Base-by-base conservation (phyloP, 2,888 invertebrate genomes). In the Priocnemis perturbator region DNA sequence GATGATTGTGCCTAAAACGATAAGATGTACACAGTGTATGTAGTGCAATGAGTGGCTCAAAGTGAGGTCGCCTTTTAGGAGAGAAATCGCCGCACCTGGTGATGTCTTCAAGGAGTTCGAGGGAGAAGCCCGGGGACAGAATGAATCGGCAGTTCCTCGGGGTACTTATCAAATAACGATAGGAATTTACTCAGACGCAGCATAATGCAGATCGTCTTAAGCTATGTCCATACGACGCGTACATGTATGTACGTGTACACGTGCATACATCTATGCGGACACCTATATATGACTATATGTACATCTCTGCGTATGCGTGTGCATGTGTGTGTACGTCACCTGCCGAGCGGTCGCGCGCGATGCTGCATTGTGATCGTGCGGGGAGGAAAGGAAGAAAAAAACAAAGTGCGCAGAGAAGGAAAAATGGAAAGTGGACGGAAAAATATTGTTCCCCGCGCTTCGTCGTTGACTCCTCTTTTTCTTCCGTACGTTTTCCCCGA, bases 141-240 rank as follows among this genome's bases (percentile, higher is more conserved):
- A 92, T 93, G 90, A 95, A 94, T 92, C 94, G 94, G 87, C 95
- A 95, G 90, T 97, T 96, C 91, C 92, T 96, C 92, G 96, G 96
- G 95, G 97, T 97, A 95, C 91, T 83, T 78, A 77, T 78, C 44
- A 50, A 60, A 60, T 72, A 68, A 11, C 37, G 37, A 37, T 44
- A 69, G 58, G 44, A 76, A 70, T 37, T 58, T 81, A 81, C 69
- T 74, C 69, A 74, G 71, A 64, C 71, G 74, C 75, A 76, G 76
- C 67, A 74, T 68, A 64, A 23, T 19, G 70, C 73, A 74, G 70
- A 70, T 74, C 70, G 74, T 68, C 67, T 73, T 71, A 64, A 45
- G 26, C 47, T 53, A 56, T 57, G 56, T 74, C 63, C 59, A 69
- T 69, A 66, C 66, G 1, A 9, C 11, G 37, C 37, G 37, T 37